Evolutionary conservation across 2,113 vertebrate species (phyloP), one percentile per base, ranked within the genome.

Genomic region (Cryptomyrus ogoouensis): DNA sequence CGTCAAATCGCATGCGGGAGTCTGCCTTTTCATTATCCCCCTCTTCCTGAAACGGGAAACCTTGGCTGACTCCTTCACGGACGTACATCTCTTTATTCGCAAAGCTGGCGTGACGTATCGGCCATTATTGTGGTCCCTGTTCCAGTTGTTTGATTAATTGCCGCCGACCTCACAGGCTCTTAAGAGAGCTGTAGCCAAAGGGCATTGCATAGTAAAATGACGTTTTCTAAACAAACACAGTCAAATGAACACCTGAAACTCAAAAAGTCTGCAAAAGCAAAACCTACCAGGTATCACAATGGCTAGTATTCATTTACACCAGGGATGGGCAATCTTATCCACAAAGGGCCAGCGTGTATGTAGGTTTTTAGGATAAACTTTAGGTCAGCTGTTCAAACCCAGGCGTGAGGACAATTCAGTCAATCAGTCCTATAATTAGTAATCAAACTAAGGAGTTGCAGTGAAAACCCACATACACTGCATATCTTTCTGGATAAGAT

Each of bases 1-100:
- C 17, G 15, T 90, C 92, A 93, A 93, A 77, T 31, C 2, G 21
- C 53, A 62, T 27, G 24, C 5, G 31, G 44, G n/a, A 52, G 47
- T 15, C 52, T 87, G 49, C 49, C 42, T 58, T 58, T 88, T 88
- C 58, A 58, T 58, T 88, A 19, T 46, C 93, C 84, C 49, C 27
- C 47, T 19, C 24, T 52, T 52, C 10, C 46, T 50, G 47, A 87
- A 87, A 87, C 13, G 5, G 84, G 31, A 80, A 77, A 80, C 31
- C 74, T 80, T 7, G 74, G 15, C 74, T 42, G 35, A 21, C 74
- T 19, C 15, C 74, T 80, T 80, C 35, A 21, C 74, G 62, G 62
- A 5, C 74, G 35, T 77, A 15, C 15, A 31, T 19, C 15, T 80
- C 74, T 80, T 80, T 80, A 39, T 80, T 42, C 31, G 15, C 17